phyloP scores from a whole-genome alignment of 2,888 invertebrate genomes.

The Cosmia trapezina region DNA sequence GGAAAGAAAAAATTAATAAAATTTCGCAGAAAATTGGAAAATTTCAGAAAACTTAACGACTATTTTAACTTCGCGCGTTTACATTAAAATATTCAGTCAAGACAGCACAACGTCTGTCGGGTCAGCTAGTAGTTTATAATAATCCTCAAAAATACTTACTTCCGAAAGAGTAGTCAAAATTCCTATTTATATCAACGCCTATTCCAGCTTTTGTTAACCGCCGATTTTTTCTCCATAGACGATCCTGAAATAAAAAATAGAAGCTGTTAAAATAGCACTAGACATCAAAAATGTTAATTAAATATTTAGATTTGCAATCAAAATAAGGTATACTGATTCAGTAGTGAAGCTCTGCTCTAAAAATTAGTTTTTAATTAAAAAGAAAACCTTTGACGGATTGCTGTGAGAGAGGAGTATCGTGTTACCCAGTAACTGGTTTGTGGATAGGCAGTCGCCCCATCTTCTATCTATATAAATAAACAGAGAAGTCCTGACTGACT shows the following conservation, averaged over 20 bases:
- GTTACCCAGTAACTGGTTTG: neutral
- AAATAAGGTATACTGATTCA: neutral
- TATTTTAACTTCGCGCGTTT: too few species aligned
- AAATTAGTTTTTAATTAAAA: neutral
- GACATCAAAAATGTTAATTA: neutral
- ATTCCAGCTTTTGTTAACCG: slow-evolving; percentile 72
- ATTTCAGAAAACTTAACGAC: too few species aligned
- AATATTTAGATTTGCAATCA: neutral
- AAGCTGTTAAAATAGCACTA: neutral
- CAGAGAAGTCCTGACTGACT: too few species aligned
- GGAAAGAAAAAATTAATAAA: too few species aligned
- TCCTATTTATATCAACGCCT: slow-evolving; percentile 92
- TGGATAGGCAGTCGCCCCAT: neutral
- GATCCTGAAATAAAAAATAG: slow-evolving; percentile 81
- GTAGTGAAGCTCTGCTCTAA: neutral
- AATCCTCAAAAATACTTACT: slow-evolving; percentile 73
- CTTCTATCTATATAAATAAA: too few species aligned
- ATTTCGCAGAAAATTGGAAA: too few species aligned
- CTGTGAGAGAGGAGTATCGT: neutral
- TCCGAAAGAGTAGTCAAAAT: slow-evolving; percentile 91
- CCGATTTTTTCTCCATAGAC: slow-evolving; percentile 92
- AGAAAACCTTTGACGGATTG: neutral
- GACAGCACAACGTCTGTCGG: too few species aligned
- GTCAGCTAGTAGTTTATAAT: neutral
- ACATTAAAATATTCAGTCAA: too few species aligned